A percentile compares a stretch with the other conserved stretches of the same genome.
Evolutionary conservation across 2,797 vertebrate genomes (phyloP).

Genomic region (Psittacula derbiana): DNA sequence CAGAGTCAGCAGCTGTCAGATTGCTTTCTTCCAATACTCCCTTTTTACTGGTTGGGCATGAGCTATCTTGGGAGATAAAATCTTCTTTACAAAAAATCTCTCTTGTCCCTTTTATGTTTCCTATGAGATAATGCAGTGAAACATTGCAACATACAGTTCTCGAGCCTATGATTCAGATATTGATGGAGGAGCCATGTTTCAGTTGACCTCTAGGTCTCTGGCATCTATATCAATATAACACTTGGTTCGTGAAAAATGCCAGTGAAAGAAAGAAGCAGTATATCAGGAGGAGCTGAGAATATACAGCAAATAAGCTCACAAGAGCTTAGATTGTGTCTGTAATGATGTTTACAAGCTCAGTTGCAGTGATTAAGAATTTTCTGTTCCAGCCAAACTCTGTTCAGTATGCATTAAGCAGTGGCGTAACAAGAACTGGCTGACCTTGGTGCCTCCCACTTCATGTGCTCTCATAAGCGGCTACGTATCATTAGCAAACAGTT

Average conservation of each 20-base stretch:
- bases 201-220: neutral
- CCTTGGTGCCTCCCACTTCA: neutral
- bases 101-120: neutral
- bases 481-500: neutral
- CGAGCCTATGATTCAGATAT: neutral
- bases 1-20: neutral
- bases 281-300: neutral
- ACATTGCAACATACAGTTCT: neutral
- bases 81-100: neutral
- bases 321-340: neutral
- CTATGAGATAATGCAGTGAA: neutral
- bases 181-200: neutral
- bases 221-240: neutral
- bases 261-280: neutral
- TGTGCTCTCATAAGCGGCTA: neutral
- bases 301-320: neutral
- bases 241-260: neutral
- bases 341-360: neutral
- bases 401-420: neutral
- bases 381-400: neutral
- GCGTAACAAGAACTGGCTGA: neutral
- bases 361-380: neutral
- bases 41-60: neutral
- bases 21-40: neutral
- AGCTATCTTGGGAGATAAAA: neutral